Percentiles rank a stretch among this genome's conserved stretches.
Evolutionary conservation across 2,113 vertebrate species (phyloP).

Genomic region (Procavia capensis): DNA sequence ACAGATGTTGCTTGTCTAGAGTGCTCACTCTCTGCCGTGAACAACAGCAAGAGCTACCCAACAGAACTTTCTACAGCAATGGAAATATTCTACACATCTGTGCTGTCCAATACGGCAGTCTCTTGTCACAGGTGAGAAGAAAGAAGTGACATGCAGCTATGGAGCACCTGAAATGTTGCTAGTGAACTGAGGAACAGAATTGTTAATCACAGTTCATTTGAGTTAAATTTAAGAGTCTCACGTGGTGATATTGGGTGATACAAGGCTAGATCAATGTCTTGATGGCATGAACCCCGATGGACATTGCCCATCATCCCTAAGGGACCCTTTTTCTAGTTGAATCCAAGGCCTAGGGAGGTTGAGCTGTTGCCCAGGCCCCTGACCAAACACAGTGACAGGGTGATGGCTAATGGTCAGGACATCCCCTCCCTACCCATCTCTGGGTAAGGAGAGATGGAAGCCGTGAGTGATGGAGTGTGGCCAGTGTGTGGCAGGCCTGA

Average conservation of each 20-base stretch:
- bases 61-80: neutral
- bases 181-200: neutral
- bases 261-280: neutral
- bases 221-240: neutral
- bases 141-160: no score
- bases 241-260: neutral
- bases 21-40: neutral
- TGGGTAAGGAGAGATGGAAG: neutral
- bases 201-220: neutral
- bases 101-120: neutral
- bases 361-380: neutral
- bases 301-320: neutral
- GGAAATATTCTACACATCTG: neutral
- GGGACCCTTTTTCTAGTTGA: neutral
- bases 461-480: fast-evolving
- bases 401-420: neutral
- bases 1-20: neutral
- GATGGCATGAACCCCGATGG: fast-evolving
- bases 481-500: fast-evolving
- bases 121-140: neutral
- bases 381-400: neutral
- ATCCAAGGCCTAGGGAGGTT: neutral
- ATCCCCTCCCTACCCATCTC: neutral
- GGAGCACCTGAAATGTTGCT: neutral
- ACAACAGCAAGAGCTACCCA: neutral